These are phyloP conservation scores for Campoletis raptor DNA, from an alignment of 2,888 invertebrate genomes.

Conservation along the genomic window DNA sequence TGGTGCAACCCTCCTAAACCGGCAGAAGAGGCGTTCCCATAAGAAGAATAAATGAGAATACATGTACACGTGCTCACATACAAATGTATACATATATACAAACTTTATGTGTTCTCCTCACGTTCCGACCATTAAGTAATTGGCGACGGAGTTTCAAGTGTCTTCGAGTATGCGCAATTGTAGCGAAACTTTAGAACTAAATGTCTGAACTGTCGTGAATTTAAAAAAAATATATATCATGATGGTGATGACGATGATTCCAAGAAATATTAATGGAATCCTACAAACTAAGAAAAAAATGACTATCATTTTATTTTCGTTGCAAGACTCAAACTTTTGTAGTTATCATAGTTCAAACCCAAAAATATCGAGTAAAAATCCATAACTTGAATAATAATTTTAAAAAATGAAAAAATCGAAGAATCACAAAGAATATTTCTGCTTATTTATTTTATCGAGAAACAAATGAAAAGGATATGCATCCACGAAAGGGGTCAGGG, in stretches of 20 bases:
- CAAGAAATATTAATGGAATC: not conserved
- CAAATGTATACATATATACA: conserved; percentile 7
- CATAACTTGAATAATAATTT: too few relatives aligned
- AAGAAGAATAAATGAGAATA: conserved; percentile 48
- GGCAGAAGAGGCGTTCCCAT: conserved; percentile 72
- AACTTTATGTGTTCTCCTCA: conserved; percentile 29
- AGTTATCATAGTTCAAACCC: too few relatives aligned
- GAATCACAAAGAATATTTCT: too few relatives aligned
- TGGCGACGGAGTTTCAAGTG: conserved; percentile 43
- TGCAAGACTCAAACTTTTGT: too few relatives aligned
- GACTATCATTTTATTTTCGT: too few relatives aligned
- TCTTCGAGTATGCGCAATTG: conserved; percentile 16
- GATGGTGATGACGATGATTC: not conserved
- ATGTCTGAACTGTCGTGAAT: conserved; percentile 5
- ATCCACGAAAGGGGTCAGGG: not conserved
- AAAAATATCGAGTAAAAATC: too few relatives aligned
- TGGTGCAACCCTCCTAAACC: conserved; percentile 55
- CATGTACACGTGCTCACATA: not conserved
- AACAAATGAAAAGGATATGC: not conserved
- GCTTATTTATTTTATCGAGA: not conserved
- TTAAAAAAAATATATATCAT: not conserved
- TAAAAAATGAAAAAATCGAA: too few relatives aligned
- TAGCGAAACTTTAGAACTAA: conserved; percentile 1
- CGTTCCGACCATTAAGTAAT: conserved; percentile 58
- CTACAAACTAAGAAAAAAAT: too few relatives aligned